These are phyloP conservation scores for Meriones psammophilus DNA, from an alignment of 2,797 vertebrate species.

Conservation along the genomic window DNA sequence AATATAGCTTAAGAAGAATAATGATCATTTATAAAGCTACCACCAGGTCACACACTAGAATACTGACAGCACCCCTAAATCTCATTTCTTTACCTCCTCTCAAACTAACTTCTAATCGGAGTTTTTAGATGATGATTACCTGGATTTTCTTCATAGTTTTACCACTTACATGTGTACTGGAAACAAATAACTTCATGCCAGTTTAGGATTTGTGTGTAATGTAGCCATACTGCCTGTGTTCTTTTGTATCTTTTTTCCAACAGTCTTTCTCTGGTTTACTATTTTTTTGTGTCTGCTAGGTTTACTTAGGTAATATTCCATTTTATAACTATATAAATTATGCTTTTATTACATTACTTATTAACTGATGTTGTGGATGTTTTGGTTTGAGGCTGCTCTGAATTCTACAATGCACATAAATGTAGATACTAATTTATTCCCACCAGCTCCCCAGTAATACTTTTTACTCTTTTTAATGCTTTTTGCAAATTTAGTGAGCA, in stretches of 20 bases:
- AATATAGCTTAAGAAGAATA: neutral
- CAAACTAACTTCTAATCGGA: neutral
- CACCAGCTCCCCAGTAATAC: neutral
- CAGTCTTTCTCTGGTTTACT: neutral
- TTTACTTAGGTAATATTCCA: constrained; percentile 20
- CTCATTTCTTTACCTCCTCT: neutral
- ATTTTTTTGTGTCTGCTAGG: neutral
- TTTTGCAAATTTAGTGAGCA: neutral
- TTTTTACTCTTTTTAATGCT: neutral
- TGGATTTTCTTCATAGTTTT: constrained; percentile 24
- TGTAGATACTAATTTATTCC: neutral
- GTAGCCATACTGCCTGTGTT: neutral
- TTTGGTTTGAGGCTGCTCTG: neutral
- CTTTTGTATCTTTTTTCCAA: neutral
- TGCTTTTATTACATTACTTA: neutral
- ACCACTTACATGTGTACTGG: neutral
- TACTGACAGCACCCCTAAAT: neutral
- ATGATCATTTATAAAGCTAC: neutral
- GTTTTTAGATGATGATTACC: neutral
- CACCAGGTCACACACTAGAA: neutral
- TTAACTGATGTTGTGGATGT: neutral
- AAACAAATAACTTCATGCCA: neutral
- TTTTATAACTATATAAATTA: neutral
- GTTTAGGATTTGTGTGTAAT: neutral
- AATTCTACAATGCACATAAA: neutral